Evolutionary conservation across 2,888 invertebrate species (phyloP), one percentile per base, ranked within the genome.

Genomic region (Leptopterna dolabrata): DNA sequence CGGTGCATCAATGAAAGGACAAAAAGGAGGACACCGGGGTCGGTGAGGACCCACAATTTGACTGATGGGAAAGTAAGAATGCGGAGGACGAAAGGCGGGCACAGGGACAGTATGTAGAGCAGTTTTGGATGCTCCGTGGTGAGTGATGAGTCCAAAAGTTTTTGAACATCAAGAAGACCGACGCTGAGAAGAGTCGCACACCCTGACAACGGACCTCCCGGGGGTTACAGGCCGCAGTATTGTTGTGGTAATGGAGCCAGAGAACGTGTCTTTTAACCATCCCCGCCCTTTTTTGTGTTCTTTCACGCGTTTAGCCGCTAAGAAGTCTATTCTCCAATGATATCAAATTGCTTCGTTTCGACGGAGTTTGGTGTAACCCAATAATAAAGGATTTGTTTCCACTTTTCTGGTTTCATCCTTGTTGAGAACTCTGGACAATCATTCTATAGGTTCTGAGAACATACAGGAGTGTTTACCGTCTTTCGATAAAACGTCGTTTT

Each of bases 11-110:
- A 63, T 63, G 19, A 6, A 24, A 11, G 63, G 24, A 24, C n/a
- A 19, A 63, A 63, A 63, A 27, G 27, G n/a, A n/a, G 51, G n/a
- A 16, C n/a, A 19, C 24, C 19, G 16, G 63, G 63, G 63, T 24
- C 63, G 73, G 73, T 73, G 81, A 55, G 81, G 55, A 81, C 51
- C 47, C 81, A 81, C 81, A 81, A 81, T 81, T 81, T 81, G 81
- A 81, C 81, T 81, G 81, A 81, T 55, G 81, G 81, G 51, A 81
- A 81, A 81, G 81, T 81, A 81, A 81, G 81, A 81, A 81, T 81
- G 81, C 30, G 78, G 45, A 9, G 0, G 36, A 76, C 30, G n/a
- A 30, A 47, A 47, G 47, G 47, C 47, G 13, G 24, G 24, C 24
- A 63, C 73, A 36, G 36, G 73, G 73, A 30, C 73, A 73, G 41